Base-by-base conservation (phyloP, 2,888 invertebrate genomes). In the Coleophora flavipennella region DNA sequence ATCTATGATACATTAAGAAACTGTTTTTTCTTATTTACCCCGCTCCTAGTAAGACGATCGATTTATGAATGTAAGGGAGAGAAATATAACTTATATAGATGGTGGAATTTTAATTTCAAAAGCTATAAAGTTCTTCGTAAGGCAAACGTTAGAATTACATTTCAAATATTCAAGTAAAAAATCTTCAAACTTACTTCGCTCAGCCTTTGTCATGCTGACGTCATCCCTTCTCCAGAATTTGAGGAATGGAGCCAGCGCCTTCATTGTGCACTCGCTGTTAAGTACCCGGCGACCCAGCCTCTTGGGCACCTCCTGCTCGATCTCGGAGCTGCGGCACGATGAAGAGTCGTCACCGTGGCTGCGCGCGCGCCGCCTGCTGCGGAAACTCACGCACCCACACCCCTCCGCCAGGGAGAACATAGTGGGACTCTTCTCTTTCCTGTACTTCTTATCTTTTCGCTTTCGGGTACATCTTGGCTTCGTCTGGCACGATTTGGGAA, bases 141-240 rank as follows among this genome's bases (percentile, higher is more conserved):
- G n/a, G n/a, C n/a, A n/a, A n/a, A n/a, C n/a, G n/a, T n/a, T n/a
- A n/a, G n/a, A n/a, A n/a, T 20, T 20, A 6, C 6, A 20, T 20
- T 20, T 20, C 3, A 20, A 20, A 4, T 3, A 20, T 3, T 20
- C n/a, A n/a, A 20, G 20, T 20, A 20, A 6, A 20, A 20, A 20
- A 6, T 6, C n/a, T n/a, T 4, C 20, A 20, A 20, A 72, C 89
- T 90, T 72, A 92, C 92, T 91, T 84, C 91, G 87, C 75, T 92
- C 92, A 41, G 91, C 89, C 68, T 91, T 91, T 13, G 91, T 90
- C 90, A 92, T 92, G 75, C 90, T 91, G 69, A 90, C 88, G 50
- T 91, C 89, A 51, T 89, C 88, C 49, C 89, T 87, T 44, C 89
- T 86, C 86, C 91, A 91, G 58, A 90, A 89, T 54, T 87, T 87